Evolutionary conservation across 2,888 invertebrate genomes (phyloP), one percentile per base, ranked within the genome.

Genomic region (Creontiades dilutus): DNA sequence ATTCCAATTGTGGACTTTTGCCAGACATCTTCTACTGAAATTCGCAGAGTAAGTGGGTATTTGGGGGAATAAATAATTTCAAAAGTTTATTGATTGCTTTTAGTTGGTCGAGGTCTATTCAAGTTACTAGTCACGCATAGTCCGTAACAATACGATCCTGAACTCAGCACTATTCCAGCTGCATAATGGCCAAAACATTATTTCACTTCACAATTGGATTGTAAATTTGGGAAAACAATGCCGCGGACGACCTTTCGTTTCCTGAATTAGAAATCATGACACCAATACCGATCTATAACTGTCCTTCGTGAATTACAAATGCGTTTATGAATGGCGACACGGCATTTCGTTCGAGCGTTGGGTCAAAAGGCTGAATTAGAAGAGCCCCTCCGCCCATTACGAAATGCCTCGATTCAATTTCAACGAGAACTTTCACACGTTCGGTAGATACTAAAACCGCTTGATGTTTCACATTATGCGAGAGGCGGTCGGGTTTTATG

Each of bases 211-310:
- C 76, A 76, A 76, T 76, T n/a, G 57, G 57, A n/a, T 57, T n/a
- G 57, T 57, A 76, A 27, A 76, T 76, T 76, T 27, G 28, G 19
- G 28, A 76, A 76, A 76, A 76, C 76, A 76, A 76, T 76, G 76
- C 28, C 9, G n/a, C 57, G 52, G 52, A 52, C 57, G 16, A 57
- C 57, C 57, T 57, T 16, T 57, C 76, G 13, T 37, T 16, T 76
- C 76, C 27, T 76, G 27, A 76, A 76, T 76, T 76, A 76, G 16
- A 76, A 76, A 76, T 37, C 76, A 37, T 76, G 76, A 76, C 76
- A 76, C 76, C 76, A 76, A 76, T 76, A 76, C 76, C 23, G 76
- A 14, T 37, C 23, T 13, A 37, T 14, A 76, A 37, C 19, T 27
- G 76, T 76, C 76, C 57, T 76, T 37, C 37, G 27, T 13, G 76